A percentile compares a stretch with the other conserved stretches of the same genome.
Evolutionary conservation across 2,113 vertebrate species (phyloP).

Genomic region (Anolis sagrei): DNA sequence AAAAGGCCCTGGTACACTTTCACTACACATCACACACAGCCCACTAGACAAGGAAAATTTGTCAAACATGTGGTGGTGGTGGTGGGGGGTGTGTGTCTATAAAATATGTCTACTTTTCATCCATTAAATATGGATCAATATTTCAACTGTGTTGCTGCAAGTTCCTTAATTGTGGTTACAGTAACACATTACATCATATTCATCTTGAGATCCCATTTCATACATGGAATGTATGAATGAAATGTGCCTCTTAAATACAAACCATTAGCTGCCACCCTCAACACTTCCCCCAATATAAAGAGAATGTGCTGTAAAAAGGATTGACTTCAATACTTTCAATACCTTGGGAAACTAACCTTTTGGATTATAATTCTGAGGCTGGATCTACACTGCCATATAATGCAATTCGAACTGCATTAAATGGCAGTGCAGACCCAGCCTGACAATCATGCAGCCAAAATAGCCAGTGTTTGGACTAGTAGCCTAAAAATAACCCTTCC

Average conservation of each 20-base stretch:
- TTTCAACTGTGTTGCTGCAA: not conserved
- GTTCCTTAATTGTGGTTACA: not conserved
- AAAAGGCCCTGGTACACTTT: not conserved
- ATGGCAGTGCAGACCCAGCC: too few species aligned
- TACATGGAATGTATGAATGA: constrained; percentile 7
- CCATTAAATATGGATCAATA: constrained; percentile 51
- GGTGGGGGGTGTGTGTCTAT: constrained; percentile 51
- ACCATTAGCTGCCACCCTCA: not conserved
- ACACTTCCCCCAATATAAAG: constrained; percentile 4
- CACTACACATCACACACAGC: too few species aligned
- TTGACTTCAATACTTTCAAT: constrained; percentile 27
- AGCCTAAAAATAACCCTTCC: too few species aligned
- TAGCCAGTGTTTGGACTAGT: too few species aligned
- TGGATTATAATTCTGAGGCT: too few species aligned
- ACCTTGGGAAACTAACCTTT: not conserved
- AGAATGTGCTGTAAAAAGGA: constrained; percentile 27
- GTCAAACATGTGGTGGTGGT: constrained; percentile 34
- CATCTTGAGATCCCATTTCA: not conserved
- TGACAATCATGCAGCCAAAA: too few species aligned
- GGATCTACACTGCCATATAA: too few species aligned
- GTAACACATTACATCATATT: not conserved
- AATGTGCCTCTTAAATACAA: not conserved
- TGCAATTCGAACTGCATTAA: too few species aligned
- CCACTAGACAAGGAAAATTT: constrained; percentile 29
- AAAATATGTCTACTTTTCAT: constrained; percentile 44